These are phyloP conservation scores for Axis porcinus DNA, from an alignment of 2,113 vertebrate species.

Conservation along the genomic window DNA sequence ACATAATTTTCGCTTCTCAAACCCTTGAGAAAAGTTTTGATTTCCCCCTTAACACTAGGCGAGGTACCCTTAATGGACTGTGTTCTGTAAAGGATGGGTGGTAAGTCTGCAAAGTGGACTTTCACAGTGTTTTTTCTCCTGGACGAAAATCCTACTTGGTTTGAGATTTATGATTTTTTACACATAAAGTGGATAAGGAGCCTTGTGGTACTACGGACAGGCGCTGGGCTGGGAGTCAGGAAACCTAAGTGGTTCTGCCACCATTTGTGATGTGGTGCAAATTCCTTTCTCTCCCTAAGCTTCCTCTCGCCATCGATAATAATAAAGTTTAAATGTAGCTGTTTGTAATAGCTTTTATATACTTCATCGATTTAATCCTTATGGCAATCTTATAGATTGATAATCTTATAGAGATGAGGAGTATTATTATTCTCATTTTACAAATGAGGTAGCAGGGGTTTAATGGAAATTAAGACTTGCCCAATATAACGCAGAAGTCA, in stretches of 20 bases:
- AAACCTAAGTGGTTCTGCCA: background rate
- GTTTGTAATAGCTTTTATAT: background rate
- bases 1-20: constrained; percentile 28
- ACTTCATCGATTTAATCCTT: background rate
- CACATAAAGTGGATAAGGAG: background rate
- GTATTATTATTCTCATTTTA: background rate
- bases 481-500: background rate
- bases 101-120: background rate
- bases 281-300: background rate
- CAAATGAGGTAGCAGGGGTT: background rate
- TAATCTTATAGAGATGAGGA: background rate
- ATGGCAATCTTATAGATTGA: background rate
- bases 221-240: background rate
- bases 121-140: background rate
- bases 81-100: background rate
- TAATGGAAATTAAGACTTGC: constrained; percentile 22
- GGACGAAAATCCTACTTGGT: background rate
- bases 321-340: background rate
- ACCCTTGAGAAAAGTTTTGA: constrained; percentile 29
- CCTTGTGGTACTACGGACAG: background rate
- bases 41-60: background rate
- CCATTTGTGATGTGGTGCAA: background rate
- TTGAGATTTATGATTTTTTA: constrained; percentile 17
- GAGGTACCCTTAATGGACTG: background rate
- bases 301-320: background rate